Evolutionary conservation across 2,888 invertebrate genomes (phyloP), one percentile per base, ranked within the genome.

Genomic region (Meteorus colon): DNA sequence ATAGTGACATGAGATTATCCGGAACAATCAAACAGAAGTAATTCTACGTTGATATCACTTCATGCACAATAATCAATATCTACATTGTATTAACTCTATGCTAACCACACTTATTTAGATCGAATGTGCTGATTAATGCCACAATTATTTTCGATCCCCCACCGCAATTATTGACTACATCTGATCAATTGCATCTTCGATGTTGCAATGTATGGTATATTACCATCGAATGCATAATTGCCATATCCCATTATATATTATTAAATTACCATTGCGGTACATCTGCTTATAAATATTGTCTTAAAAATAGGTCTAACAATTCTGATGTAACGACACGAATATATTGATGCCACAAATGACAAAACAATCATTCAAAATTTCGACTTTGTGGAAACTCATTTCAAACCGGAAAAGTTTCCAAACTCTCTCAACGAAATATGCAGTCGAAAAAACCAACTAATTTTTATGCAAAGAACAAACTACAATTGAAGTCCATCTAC

Each of bases 101-200:
- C 2, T 19, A 66, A 65, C 66, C 73, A 19, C 73, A 73, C 14
- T 8, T 63, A 73, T 73, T 73, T 34, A 65, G 73, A 65, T 29
- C 73, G 65, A 24, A 34, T 51, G n/a, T n/a, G 27, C 55, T 55
- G 55, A 73, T 73, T 65, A 48, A 73, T 73, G 55, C 27, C 60
- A 29, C 51, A 73, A 73, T 65, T 73, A 73, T 66, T 73, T 73
- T 55, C 73, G 55, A 51, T 73, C 14, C 27, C 8, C 27, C 24
- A 55, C 73, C 66, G 48, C 66, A 55, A 66, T 48, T 73, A 60
- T 66, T 48, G 37, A 51, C n/a, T 24, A 10, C 37, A 19, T 19
- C 55, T 19, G 10, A 55, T 55, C 19, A 55, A 45, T 48, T n/a
- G 19, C n/a, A 5, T 19, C 19, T 19, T 55, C n/a, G 19, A 19